Percentiles rank a stretch among this genome's conserved stretches.
These are phyloP conservation scores for Drosophila watanabei DNA, from an alignment of 1,140 invertebrate species.

Conservation along the genomic window DNA sequence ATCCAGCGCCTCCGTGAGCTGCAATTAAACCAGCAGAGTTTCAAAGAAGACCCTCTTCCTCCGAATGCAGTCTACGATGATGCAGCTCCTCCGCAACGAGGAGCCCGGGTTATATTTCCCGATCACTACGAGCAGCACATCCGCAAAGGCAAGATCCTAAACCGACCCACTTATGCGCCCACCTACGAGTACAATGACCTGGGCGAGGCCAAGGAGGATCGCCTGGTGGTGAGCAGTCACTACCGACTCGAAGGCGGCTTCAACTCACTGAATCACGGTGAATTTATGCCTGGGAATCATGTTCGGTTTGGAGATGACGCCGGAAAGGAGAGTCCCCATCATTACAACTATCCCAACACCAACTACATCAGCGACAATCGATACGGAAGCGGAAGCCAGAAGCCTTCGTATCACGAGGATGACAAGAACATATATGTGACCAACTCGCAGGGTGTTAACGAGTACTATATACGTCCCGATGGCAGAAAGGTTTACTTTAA, in stretches of 20 bases:
- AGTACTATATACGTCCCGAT: slow-evolving; percentile 79
- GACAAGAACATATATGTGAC: slow-evolving; percentile 83
- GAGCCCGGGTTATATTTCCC: slow-evolving; percentile 67
- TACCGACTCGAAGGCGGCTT: slow-evolving; percentile 57
- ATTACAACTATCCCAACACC: slow-evolving; percentile 64
- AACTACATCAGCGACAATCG: slow-evolving; percentile 76
- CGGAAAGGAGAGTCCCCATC: slow-evolving; percentile 9
- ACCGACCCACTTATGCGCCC: slow-evolving; percentile 71
- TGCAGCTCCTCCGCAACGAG: slow-evolving; percentile 68
- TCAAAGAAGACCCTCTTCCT: slow-evolving; percentile 16
- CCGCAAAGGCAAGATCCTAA: slow-evolving; percentile 71
- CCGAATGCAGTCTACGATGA: slow-evolving; percentile 65
- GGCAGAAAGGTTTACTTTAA: slow-evolving; percentile 77
- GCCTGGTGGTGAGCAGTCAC: slow-evolving; percentile 57
- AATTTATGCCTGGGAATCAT: slow-evolving; percentile 59
- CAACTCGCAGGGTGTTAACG: slow-evolving; percentile 77
- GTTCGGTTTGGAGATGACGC: slow-evolving; percentile 44
- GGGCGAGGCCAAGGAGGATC: slow-evolving; percentile 54
- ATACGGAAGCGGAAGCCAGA: slow-evolving; percentile 59
- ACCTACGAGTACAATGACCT: slow-evolving; percentile 60
- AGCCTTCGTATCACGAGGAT: slow-evolving; percentile 61
- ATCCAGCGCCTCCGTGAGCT: slow-evolving; percentile 12
- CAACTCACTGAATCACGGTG: slow-evolving; percentile 54
- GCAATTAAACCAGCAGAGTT: slow-evolving; percentile 5
- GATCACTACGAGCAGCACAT: slow-evolving; percentile 74